phyloP scores from a whole-genome alignment of 2,113 vertebrate genomes.

The Panthera uncia region DNA sequence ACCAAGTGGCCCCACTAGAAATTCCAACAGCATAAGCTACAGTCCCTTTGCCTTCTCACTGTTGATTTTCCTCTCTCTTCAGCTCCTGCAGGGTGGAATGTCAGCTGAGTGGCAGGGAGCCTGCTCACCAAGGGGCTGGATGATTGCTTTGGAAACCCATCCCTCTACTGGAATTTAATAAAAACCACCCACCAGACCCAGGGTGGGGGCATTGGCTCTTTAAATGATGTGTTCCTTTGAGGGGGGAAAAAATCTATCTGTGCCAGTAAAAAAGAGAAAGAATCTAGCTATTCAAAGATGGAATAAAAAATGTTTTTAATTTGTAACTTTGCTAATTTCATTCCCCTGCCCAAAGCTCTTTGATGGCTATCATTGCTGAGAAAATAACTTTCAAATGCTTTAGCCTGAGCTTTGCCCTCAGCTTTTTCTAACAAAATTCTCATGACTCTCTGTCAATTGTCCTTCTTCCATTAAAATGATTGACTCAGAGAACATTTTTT shows the following conservation, averaged over 20 bases:
- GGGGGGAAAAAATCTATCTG: not conserved
- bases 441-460: not conserved
- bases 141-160: conserved; percentile 77
- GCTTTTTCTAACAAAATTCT: not conserved
- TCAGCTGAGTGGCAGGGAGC: conserved; percentile 80
- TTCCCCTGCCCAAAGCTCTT: conserved; percentile 49
- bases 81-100: conserved; percentile 80
- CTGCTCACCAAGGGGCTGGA: conserved; percentile 73
- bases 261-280: conserved; percentile 53
- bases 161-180: conserved; percentile 78
- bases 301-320: conserved; percentile 70
- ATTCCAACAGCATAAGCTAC: not conserved
- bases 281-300: conserved; percentile 54
- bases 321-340: conserved; percentile 69
- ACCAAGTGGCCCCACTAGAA: not conserved
- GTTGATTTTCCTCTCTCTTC: conserved; percentile 81
- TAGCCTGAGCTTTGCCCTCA: not conserved
- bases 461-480: not conserved
- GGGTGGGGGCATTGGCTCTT: conserved; percentile 48
- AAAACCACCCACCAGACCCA: conserved; percentile 64
- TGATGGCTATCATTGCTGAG: conserved; percentile 54
- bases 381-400: conserved; percentile 39
- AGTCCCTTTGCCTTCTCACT: conserved; percentile 52
- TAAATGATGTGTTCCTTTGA: conserved; percentile 67
- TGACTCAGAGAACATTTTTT: not conserved